Evolutionary conservation across 2,888 invertebrate genomes (phyloP).

Genomic region (Drosophila mulleri): DNA sequence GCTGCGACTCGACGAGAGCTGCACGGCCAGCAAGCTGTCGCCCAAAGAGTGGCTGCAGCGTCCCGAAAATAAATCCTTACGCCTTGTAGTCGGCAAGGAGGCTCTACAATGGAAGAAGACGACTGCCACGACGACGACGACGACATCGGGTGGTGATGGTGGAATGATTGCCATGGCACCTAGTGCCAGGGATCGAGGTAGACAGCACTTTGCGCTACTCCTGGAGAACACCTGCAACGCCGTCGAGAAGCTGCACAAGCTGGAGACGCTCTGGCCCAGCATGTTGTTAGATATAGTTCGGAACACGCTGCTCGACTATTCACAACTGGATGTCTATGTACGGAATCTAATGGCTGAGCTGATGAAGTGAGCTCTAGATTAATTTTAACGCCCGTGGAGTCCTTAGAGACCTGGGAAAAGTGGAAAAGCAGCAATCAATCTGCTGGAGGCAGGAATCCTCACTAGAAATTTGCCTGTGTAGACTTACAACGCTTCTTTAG

Average conservation of each 20-base stretch:
- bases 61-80: conserved; percentile 90
- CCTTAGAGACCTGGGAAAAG: not conserved
- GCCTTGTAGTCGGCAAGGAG: conserved; percentile 94
- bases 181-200: conserved; percentile 89
- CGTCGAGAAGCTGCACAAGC: conserved; percentile 90
- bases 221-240: conserved; percentile 91
- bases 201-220: conserved; percentile 89
- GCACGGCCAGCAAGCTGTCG: conserved; percentile 85
- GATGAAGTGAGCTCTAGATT: conserved; percentile 75
- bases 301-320: conserved; percentile 91
- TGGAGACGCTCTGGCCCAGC: conserved; percentile 92
- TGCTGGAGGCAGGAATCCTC: not conserved
- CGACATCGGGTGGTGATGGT: not conserved
- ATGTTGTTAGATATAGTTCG: conserved; percentile 91
- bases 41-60: conserved; percentile 90
- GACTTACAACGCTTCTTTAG: conserved; percentile 64
- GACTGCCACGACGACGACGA: conserved; percentile 10
- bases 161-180: conserved; percentile 49
- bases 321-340: conserved; percentile 92
- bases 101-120: conserved; percentile 90
- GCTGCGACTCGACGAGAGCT: conserved; percentile 88
- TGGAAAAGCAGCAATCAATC: not conserved
- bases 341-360: conserved; percentile 86
- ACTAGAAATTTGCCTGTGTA: conserved; percentile 15
- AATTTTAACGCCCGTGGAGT: not conserved